Conservation (phyloP, 2,888 invertebrate species). For the Campoplex nolae region DNA sequence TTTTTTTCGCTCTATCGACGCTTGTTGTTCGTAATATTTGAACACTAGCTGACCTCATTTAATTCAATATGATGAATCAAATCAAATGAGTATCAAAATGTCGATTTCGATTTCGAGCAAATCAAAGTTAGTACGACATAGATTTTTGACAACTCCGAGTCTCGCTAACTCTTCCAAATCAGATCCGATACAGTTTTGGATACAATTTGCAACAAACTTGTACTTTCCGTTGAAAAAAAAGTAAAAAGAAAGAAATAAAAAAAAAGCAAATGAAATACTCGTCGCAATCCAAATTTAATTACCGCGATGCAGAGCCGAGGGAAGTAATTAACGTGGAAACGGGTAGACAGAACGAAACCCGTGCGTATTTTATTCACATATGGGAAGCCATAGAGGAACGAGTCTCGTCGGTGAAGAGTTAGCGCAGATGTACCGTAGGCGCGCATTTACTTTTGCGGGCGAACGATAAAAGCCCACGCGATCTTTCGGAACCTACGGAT, state of each 20-base stretch:
- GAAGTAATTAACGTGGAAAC: slow-evolving; percentile 43
- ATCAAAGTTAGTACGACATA: not conserved
- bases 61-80: not conserved
- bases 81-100: not conserved
- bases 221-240: not conserved
- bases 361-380: slow-evolving; percentile 9
- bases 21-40: not conserved
- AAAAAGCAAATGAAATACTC: not conserved
- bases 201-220: not conserved
- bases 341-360: slow-evolving; percentile 10
- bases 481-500: slow-evolving; percentile 55
- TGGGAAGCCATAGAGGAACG: slow-evolving; percentile 31
- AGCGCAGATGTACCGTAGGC: slow-evolving; percentile 61
- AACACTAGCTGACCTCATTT: not conserved
- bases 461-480: slow-evolving; percentile 68
- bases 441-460: slow-evolving; percentile 48
- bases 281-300: slow-evolving; percentile 5
- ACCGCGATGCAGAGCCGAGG: not conserved
- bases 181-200: not conserved
- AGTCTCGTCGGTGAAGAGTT: slow-evolving; percentile 47
- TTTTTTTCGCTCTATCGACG: not conserved
- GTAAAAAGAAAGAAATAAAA: not conserved
- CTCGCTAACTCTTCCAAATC: not conserved
- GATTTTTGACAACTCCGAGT: not conserved
- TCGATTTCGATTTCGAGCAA: not conserved